Evolutionary conservation across 2,888 invertebrate genomes (phyloP), one percentile per base, ranked within the genome.

Genomic region (Tetranychus truncatus): DNA sequence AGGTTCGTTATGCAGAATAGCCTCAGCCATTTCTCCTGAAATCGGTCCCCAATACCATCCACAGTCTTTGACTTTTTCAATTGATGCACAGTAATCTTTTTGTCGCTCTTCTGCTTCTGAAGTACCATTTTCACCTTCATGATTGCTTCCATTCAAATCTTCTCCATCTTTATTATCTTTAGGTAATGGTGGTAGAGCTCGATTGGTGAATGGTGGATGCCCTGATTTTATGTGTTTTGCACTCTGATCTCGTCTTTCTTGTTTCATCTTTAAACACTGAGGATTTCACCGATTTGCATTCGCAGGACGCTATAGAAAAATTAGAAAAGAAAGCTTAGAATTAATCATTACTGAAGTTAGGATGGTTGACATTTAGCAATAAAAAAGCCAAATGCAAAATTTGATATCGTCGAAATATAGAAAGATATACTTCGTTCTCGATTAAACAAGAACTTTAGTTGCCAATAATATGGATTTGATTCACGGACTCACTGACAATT

Each of bases 11-110:
- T 90, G 91, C 73, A 94, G 85, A 78, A 94, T 89, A 84, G 91
- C 92, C 83, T 94, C 94, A 1, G 94, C 93, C 76, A 90, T 89
- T 83, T 92, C 92, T 75, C 92, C 91, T 44, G 92, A 91, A 81
- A 94, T 87, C 65, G 93, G 92, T 77, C 94, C 94, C 94, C 94
- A 94, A 82, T 94, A 94, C 94, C 94, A 94, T 71, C 92, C 93
- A 79, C 79, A 78, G 71, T 93, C 92, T 87, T 93, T 93, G 75
- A 94, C 93, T 86, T 90, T 91, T 82, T 92, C 91, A 81, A 94
- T 69, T 18, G 66, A 45, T 8, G 21, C 34, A 34, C 66, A 67
- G 69, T 75, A 75, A 44, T 77, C 77, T 34, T 76, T 76, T 65
- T 45, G 71, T 72, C 74, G 73, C 1, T 74, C 72, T 20, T 76